Conservation (phyloP, 2,113 vertebrate species). For the Sturnira hondurensis region DNA sequence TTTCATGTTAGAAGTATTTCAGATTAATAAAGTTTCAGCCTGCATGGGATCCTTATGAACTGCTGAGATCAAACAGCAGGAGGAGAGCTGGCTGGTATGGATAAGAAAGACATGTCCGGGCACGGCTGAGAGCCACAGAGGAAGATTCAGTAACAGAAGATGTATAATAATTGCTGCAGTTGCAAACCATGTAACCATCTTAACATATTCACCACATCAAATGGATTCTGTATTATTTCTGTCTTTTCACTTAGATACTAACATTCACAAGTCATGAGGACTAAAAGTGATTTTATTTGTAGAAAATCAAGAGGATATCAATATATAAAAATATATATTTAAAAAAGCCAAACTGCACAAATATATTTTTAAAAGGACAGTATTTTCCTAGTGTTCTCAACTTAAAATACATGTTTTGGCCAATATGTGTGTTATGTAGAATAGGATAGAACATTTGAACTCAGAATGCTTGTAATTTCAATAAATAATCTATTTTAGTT, state of each 20-base stretch:
- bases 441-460: neutral
- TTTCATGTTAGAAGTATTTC: slow-evolving; percentile 11
- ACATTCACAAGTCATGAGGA: neutral
- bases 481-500: neutral
- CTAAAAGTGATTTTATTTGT: slow-evolving; percentile 16
- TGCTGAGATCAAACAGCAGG: neutral
- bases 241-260: neutral
- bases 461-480: neutral
- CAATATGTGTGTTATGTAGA: neutral
- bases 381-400: neutral
- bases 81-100: neutral
- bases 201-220: neutral
- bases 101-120: neutral
- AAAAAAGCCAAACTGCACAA: neutral
- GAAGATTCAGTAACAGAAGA: slow-evolving; percentile 23
- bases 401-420: neutral
- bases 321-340: neutral
- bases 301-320: neutral
- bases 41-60: neutral
- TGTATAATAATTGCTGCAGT: slow-evolving; percentile 1
- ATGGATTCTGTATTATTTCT: slow-evolving; percentile 17
- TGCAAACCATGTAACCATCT: neutral
- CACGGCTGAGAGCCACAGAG: neutral
- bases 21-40: neutral
- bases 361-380: neutral